Base-by-base conservation (phyloP, 1,140 invertebrate genomes). In the Contarinia nasturtii region DNA sequence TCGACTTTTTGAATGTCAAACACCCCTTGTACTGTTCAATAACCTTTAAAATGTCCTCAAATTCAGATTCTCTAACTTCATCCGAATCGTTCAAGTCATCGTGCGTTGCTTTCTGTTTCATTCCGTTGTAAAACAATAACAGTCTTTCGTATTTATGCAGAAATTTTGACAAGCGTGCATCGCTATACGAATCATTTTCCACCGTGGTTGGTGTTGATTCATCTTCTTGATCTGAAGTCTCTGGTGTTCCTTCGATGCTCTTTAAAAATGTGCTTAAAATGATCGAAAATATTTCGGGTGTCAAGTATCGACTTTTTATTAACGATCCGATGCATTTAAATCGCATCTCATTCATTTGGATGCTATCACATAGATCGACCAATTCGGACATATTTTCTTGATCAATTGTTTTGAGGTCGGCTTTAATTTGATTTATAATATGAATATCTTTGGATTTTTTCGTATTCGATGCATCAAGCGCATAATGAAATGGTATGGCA, bases 401-500 rank as follows among this genome's bases (percentile, higher is more conserved):
- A 45, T 73, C 71, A 38, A 68, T 63, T 7, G 53, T 36, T 51
- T 77, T 75, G 8, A 86, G 60, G 51, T 76, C 67, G 34, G 72
- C 73, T 53, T 80, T 77, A n/a, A 88, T 58, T 53, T 84, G 80
- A 55, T 84, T 81, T 43, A 92, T 68, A 36, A 91, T 65, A 67
- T 93, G 86, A 38, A 92, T 72, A 63, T 94, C 90, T 53, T 84
- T 74, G 1, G 87, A 81, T 54, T 81, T 74, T 55, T 83, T 80
- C 50, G 83, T 88, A 63, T 86, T 87, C 63, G 84, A 85, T 53
- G 82, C 87, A 57, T 80, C 80, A n/a, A 90, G 64, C 4, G 82
- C 76, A 62, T 82, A 82, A 63, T 94, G 89, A 63, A 94, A 96
- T 14, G 90, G 91, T 54, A 94, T 80, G 45, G 71, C 67, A 48